Base-by-base conservation (phyloP, 2,888 invertebrate species). In the Microctonus brassicae region DNA sequence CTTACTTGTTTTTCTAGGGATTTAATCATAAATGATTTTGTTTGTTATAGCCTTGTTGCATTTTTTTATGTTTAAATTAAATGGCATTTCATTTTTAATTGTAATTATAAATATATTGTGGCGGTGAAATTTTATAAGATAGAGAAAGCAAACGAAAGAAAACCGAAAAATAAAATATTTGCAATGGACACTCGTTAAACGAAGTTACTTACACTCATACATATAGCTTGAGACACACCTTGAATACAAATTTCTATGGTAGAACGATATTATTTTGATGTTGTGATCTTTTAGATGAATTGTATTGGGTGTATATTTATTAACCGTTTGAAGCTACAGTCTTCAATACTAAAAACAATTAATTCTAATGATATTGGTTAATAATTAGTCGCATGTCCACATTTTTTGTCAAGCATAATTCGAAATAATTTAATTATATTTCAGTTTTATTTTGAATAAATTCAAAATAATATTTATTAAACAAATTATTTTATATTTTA, bases 401-500 rank as follows among this genome's bases (percentile, higher is more conserved):
- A 29, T 55, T 55, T 55, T 34, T 47, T 29, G n/a, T 53, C 26
- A 29, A 24, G 5, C 26, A 70, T 62, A 61, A 20, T 24, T 29
- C 52, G 3, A 65, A 29, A 26, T 57, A 6, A n/a, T 22, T 26
- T n/a, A 13, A 24, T 66, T 71, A 63, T 53, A 20, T 61, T 20
- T 26, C 29, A 39, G 2, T 39, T 39, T 60, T 64, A 58, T 58
- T 42, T 47, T 42, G 13, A 65, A 55, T 53, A 22, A 7, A 47
- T 6, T 29, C 26, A 17, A 61, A 61, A 33, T 17, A 29, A 29
- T 34, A n/a, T 22, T 61, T 36, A 34, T 26, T 57, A 58, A 66
- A 17, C 63, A 36, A 69, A 70, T 75, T 53, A 71, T 58, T 66
- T 89, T 90, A 95, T 77, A 97, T 89, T 89, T 98, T 99, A 87